Conservation (phyloP, 2,113 vertebrate genomes). For the Dolichotis patagonum region DNA sequence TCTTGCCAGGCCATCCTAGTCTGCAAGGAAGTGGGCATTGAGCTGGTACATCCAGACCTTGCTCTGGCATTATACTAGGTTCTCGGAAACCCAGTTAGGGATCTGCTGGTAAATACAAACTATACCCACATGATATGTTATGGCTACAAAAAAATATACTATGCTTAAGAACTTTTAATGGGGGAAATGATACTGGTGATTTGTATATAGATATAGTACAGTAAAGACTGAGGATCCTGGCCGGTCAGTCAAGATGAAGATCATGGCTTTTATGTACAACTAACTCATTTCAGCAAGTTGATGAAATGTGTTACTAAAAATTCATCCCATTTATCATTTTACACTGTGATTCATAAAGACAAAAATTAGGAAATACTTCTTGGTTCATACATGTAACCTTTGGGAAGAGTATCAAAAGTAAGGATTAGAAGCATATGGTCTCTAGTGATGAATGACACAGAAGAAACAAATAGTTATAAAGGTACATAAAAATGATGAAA, state of each 20-base stretch:
- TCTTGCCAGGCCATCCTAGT: not conserved
- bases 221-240: not conserved
- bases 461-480: not conserved
- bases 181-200: not conserved
- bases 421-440: not conserved
- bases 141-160: not conserved
- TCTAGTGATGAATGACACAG: not conserved
- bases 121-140: accelerated
- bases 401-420: not conserved
- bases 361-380: not conserved
- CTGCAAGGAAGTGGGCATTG: not conserved
- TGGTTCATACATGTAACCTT: not conserved
- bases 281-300: not conserved
- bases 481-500: not conserved
- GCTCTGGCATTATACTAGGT: accelerated
- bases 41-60: not conserved
- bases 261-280: not conserved
- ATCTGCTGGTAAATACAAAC: not conserved
- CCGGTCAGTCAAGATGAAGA: not conserved
- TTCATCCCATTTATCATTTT: not conserved
- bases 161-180: not conserved
- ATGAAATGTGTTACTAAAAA: not conserved
- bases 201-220: not conserved
- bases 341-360: not conserved
- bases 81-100: not conserved